Percentiles rank a stretch among this genome's conserved stretches.
Conservation (phyloP, 2,113 vertebrate genomes). For the Chaetodon trifascialis region DNA sequence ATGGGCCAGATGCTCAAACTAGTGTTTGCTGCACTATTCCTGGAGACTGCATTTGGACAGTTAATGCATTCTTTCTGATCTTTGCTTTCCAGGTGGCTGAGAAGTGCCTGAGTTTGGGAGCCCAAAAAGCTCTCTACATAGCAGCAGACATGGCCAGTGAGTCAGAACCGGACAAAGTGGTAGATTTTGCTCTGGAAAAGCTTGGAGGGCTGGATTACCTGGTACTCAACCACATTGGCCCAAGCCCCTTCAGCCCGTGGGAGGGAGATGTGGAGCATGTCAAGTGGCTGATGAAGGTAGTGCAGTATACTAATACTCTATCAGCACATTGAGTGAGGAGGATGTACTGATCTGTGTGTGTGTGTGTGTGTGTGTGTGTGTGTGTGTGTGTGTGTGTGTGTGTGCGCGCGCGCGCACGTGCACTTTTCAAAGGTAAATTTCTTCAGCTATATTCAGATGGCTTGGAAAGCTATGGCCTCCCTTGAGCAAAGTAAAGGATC, state of each 20-base stretch:
- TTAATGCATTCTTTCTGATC: not conserved
- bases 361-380: constrained; percentile 24
- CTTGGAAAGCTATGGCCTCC: constrained; percentile 83
- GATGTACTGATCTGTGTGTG: constrained; percentile 26
- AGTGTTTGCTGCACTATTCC: not conserved
- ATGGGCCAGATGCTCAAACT: not conserved
- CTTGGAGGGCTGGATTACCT: constrained; percentile 91
- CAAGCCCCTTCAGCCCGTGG: constrained; percentile 83
- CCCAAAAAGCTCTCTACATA: constrained; percentile 85
- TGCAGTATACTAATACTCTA: not conserved
- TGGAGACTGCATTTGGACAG: not conserved
- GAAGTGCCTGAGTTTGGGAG: constrained; percentile 87
- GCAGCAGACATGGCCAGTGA: constrained; percentile 88
- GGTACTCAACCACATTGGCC: constrained; percentile 89
- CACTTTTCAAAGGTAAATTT: constrained; percentile 89
- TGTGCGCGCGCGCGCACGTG: too few species aligned
- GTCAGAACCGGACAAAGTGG: constrained; percentile 83
- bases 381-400: too few species aligned
- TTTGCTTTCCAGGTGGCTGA: constrained; percentile 84
- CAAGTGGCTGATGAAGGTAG: constrained; percentile 89
- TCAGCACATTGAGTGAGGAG: not conserved
- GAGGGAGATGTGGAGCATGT: constrained; percentile 83
- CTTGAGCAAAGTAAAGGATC: constrained; percentile 87
- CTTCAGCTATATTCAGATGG: constrained; percentile 88
- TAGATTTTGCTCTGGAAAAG: constrained; percentile 86